Conservation (phyloP, 1,140 invertebrate genomes). For the Pseudomyrmex dendroicus region DNA sequence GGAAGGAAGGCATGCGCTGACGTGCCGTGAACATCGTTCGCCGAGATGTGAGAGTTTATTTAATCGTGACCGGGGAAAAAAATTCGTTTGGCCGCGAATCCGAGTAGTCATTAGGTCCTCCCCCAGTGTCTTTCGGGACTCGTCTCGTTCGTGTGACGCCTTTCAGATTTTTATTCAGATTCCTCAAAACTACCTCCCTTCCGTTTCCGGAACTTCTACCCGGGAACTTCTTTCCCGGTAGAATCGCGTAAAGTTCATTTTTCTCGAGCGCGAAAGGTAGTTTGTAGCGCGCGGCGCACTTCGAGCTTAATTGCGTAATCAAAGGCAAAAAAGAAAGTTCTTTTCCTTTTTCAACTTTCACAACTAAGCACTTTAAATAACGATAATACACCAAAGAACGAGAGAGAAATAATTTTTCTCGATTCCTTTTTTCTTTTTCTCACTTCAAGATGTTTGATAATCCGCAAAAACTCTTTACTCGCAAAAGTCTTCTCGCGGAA, state of each 20-base stretch:
- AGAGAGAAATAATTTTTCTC: too few relatives aligned
- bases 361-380: too few relatives aligned
- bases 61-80: background rate
- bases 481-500: background rate
- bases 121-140: background rate
- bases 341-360: too few relatives aligned
- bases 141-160: background rate
- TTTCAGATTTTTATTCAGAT: constrained; percentile 19
- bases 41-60: constrained; percentile 29
- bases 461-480: too few relatives aligned
- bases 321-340: background rate
- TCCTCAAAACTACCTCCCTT: background rate
- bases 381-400: too few relatives aligned
- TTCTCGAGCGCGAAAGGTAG: background rate
- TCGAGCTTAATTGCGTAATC: background rate
- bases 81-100: constrained; percentile 12
- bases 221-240: background rate
- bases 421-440: too few relatives aligned
- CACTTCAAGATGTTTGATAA: too few relatives aligned
- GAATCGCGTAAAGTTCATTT: background rate
- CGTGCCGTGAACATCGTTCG: background rate
- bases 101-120: background rate
- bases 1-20: background rate
- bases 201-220: background rate
- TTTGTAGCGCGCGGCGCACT: background rate